Percentiles rank a stretch among this genome's conserved stretches.
Conservation (phyloP, 1,140 invertebrate species). For the Carposina sasakii region DNA sequence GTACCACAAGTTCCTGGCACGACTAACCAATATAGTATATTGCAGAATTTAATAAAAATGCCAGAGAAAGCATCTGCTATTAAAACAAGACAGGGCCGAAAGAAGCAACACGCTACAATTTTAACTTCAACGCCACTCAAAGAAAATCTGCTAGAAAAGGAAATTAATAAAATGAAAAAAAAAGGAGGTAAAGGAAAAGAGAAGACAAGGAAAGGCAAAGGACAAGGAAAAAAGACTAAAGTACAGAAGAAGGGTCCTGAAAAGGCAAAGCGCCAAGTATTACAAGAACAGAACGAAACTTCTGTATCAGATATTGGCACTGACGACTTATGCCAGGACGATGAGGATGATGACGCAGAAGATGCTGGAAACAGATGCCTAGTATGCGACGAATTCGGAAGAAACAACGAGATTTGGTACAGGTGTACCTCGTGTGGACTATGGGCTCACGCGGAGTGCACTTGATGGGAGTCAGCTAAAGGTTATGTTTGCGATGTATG, state of each 20-base stretch:
- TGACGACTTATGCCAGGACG: conserved; percentile 16
- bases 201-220: neutral
- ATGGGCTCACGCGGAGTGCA: conserved; percentile 12
- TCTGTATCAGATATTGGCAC: conserved; percentile 10
- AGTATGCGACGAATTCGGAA: conserved; percentile 10
- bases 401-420: conserved; percentile 11
- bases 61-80: too few species aligned
- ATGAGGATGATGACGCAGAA: conserved; percentile 18
- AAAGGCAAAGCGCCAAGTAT: conserved; percentile 2
- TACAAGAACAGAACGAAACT: conserved; percentile 14
- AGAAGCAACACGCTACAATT: too few species aligned
- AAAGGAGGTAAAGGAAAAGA: conserved; percentile 2
- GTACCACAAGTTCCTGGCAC: too few species aligned
- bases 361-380: conserved; percentile 16
- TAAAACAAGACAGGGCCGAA: too few species aligned
- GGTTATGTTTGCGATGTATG: conserved; percentile 9
- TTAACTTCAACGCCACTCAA: too few species aligned
- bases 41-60: neutral
- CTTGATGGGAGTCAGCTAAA: neutral
- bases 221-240: conserved; percentile 1
- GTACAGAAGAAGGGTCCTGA: conserved; percentile 2
- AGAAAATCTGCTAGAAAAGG: too few species aligned
- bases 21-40: neutral
- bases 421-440: conserved; percentile 8
- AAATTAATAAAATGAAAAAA: conserved; percentile 7